A percentile compares a stretch with the other conserved stretches of the same genome.
Conservation (phyloP, 1,140 invertebrate genomes). For the Euborellia annulipes region DNA sequence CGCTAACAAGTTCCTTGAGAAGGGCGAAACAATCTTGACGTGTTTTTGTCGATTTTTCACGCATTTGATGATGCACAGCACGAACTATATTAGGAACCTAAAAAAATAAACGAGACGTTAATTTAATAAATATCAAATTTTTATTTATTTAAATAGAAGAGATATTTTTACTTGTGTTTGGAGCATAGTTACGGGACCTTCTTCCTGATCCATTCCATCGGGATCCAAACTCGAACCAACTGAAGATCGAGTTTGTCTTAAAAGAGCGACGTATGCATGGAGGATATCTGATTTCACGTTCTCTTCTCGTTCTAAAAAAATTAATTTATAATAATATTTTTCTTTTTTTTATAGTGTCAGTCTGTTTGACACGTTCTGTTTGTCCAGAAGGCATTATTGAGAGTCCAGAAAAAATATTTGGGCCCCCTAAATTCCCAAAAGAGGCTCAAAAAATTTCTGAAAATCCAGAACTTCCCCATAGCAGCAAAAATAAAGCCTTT, state of each 20-base stretch:
- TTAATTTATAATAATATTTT: constrained; percentile 4
- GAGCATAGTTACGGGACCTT: constrained; percentile 21
- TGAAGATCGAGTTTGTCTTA: constrained; percentile 70
- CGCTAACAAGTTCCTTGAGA: constrained; percentile 76
- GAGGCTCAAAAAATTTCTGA: no score
- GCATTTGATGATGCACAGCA: constrained; percentile 78
- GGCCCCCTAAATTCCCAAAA: no score
- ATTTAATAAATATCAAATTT: neutral
- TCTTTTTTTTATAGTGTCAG: no score
- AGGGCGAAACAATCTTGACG: constrained; percentile 83
- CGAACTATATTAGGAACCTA: constrained; percentile 63
- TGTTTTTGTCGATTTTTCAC: constrained; percentile 86
- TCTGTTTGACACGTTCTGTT: no score
- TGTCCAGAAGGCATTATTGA: no score
- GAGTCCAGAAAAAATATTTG: no score
- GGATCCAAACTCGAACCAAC: constrained; percentile 45
- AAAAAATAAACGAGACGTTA: neutral
- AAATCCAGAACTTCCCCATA: no score
- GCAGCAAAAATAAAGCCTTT: no score
- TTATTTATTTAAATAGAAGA: neutral
- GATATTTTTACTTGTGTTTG: constrained; percentile 18
- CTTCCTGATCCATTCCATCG: constrained; percentile 60
- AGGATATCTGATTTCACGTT: constrained; percentile 98
- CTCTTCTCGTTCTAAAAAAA: constrained; percentile 78
- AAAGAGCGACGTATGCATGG: constrained; percentile 85